These are phyloP conservation scores for Melanotus villosus DNA, from an alignment of 2,888 invertebrate genomes.

Conservation along the genomic window DNA sequence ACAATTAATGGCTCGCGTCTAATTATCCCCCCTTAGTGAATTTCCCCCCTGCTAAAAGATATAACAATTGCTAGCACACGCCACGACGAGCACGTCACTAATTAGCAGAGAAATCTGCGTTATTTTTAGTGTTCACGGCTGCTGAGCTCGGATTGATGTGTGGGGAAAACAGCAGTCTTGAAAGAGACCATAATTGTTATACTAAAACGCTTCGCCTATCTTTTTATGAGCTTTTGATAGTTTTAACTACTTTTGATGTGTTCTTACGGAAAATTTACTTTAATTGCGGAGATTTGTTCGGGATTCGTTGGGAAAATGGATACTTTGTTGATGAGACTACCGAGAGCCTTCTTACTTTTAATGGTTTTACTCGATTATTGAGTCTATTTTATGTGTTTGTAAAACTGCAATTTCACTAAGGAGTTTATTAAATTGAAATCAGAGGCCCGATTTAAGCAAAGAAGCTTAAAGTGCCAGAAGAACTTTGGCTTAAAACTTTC, in stretches of 20 bases:
- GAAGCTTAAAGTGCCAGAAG: too few relatives aligned
- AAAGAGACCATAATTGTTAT: conserved; percentile 25
- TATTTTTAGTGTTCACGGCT: conserved; percentile 60
- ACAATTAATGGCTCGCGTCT: conserved; percentile 56
- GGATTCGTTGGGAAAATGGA: too few relatives aligned
- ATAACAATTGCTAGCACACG: conserved; percentile 60
- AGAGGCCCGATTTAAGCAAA: too few relatives aligned
- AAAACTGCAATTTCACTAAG: too few relatives aligned
- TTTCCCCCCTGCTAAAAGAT: conserved; percentile 54
- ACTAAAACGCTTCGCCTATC: conserved; percentile 25
- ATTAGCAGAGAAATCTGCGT: conserved; percentile 64
- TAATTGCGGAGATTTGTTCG: not conserved
- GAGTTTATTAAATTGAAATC: too few relatives aligned
- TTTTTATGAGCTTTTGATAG: conserved; percentile 29
- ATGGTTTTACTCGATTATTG: too few relatives aligned
- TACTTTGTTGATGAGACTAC: too few relatives aligned
- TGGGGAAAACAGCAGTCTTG: conserved; percentile 41
- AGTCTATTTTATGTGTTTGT: too few relatives aligned
- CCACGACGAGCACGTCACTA: conserved; percentile 62
- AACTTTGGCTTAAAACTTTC: too few relatives aligned
- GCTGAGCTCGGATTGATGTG: conserved; percentile 57
- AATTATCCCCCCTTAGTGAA: conserved; percentile 55
- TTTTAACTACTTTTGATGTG: not conserved
- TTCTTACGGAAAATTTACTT: conserved; percentile 15
- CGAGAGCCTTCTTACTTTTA: too few relatives aligned